Conservation (phyloP, 92 coral and sea anemone species). For the Parazoanthus swiftii region DNA sequence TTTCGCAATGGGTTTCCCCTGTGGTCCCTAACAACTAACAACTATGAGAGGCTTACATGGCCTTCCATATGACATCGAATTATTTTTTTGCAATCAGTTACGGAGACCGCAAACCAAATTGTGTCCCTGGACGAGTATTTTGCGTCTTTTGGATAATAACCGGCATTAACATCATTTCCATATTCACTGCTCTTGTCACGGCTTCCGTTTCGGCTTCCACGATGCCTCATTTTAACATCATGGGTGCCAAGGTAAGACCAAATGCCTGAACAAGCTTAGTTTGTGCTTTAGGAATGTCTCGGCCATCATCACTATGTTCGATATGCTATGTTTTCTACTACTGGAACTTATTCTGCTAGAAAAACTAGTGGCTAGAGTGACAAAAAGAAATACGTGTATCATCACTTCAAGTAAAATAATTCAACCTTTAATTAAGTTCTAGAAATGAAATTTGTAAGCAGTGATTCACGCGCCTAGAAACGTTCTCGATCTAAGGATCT, state of each 20-base stretch:
- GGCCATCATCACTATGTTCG: not conserved
- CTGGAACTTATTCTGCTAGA: not conserved
- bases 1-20: not conserved
- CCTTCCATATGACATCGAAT: not conserved
- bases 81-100: slow-evolving; percentile 53
- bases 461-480: too few species aligned
- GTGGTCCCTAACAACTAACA: too few species aligned
- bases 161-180: slow-evolving; percentile 81
- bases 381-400: too few species aligned
- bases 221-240: slow-evolving; percentile 49
- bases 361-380: too few species aligned
- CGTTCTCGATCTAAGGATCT: too few species aligned
- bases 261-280: not conserved
- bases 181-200: slow-evolving; percentile 86
- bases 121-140: slow-evolving; percentile 82
- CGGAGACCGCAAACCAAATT: slow-evolving; percentile 89
- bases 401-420: too few species aligned
- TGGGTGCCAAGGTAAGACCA: slow-evolving; percentile 76
- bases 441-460: too few species aligned
- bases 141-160: slow-evolving; percentile 91
- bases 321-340: too few species aligned
- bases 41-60: not conserved
- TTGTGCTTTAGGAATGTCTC: not conserved
- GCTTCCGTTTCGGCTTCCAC: slow-evolving; percentile 87
- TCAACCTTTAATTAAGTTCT: too few species aligned